These are phyloP conservation scores for Bursaphelenchus okinawaensis DNA, from an alignment of 2,888 invertebrate genomes.

Conservation along the genomic window DNA sequence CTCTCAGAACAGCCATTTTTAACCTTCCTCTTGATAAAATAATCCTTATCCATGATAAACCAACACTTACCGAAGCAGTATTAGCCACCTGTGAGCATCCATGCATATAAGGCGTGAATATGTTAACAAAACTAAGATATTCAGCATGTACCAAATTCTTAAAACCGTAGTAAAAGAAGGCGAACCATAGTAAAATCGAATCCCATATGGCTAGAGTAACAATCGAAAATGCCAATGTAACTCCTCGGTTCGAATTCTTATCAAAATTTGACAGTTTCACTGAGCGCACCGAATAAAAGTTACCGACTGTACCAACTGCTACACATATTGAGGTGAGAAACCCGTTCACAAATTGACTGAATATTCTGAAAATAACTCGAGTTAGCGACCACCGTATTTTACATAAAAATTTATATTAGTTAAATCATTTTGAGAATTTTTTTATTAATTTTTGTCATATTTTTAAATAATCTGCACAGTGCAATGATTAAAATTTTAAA, in stretches of 20 bases:
- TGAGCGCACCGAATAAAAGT: slow-evolving; percentile 40
- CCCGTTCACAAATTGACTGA: slow-evolving; percentile 40
- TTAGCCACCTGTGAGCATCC: slow-evolving; percentile 48
- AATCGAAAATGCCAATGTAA: slow-evolving; percentile 48
- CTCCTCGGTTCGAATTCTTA: slow-evolving; percentile 43
- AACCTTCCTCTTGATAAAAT: no score
- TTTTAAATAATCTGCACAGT: no score
- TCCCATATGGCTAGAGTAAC: slow-evolving; percentile 52
- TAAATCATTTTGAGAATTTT: no score
- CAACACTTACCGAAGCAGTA: slow-evolving; percentile 44
- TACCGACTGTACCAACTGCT: slow-evolving; percentile 44
- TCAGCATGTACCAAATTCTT: slow-evolving; percentile 27
- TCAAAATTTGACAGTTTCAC: slow-evolving; percentile 47
- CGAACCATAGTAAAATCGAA: slow-evolving; percentile 47
- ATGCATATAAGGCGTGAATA: slow-evolving; percentile 43
- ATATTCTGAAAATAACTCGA: slow-evolving; percentile 23
- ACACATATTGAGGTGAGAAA: slow-evolving; percentile 43
- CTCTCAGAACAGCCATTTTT: no score
- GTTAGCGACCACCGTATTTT: no score
- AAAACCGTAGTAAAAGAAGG: slow-evolving; percentile 49
- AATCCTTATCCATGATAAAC: no score
- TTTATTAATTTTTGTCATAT: no score
- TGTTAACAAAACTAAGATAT: slow-evolving; percentile 26
- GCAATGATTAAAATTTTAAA: no score
- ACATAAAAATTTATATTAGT: no score